These are phyloP conservation scores for Phylloscopus trochiloides DNA, from an alignment of 2,113 vertebrate species.

Conservation along the genomic window DNA sequence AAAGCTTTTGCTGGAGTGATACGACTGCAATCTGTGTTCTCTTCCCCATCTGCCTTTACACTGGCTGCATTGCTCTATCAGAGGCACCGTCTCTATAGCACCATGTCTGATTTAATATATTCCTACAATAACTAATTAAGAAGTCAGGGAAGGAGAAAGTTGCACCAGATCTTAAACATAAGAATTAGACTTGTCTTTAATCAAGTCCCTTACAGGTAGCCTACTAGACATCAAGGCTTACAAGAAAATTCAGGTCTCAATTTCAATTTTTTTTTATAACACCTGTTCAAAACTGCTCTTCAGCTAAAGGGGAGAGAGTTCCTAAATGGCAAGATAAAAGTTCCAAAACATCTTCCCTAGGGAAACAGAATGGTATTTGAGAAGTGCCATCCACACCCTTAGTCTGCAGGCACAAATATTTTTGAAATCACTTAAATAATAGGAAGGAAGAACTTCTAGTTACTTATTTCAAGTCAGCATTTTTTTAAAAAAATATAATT, in stretches of 20 bases:
- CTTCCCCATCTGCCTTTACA: not conserved
- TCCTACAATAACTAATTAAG: not conserved
- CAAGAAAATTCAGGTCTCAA: not conserved
- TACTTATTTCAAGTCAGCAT: not conserved
- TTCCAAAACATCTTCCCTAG: not conserved
- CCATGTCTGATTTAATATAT: not conserved
- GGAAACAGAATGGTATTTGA: not conserved
- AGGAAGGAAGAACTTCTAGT: not conserved
- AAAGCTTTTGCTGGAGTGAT: not conserved
- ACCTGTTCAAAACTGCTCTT: not conserved
- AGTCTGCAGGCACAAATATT: not conserved
- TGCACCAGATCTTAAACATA: not conserved
- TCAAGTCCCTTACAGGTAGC: not conserved
- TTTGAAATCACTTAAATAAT: not conserved
- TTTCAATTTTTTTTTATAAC: not conserved
- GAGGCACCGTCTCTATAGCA: not conserved
- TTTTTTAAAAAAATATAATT: not conserved
- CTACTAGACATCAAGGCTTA: not conserved
- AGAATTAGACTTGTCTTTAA: not conserved
- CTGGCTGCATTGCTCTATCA: rapidly evolving
- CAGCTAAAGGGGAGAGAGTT: rapidly evolving
- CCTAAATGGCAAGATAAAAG: not conserved
- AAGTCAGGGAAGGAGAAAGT: not conserved
- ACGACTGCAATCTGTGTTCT: rapidly evolving
- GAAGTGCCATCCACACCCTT: not conserved